These are phyloP conservation scores for Hydrochoerus hydrochaeris DNA, from an alignment of 2,113 vertebrate species.

Conservation along the genomic window DNA sequence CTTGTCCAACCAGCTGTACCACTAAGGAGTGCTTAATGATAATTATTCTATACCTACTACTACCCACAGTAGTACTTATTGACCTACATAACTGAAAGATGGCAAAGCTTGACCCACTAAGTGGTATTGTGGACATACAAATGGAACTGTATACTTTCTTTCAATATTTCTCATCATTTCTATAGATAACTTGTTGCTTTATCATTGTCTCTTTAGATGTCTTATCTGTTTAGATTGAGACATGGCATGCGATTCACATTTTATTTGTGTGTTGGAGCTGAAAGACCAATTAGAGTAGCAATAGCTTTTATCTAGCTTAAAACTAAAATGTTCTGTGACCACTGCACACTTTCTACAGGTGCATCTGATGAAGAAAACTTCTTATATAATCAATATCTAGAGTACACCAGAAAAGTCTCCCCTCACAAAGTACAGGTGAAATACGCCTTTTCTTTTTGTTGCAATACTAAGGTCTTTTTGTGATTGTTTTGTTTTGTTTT, in stretches of 20 bases:
- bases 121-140: not conserved
- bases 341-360: not conserved
- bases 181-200: not conserved
- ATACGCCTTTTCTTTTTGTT: not conserved
- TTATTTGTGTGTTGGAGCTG: not conserved
- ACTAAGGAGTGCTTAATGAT: not conserved
- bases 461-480: not conserved
- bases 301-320: not conserved
- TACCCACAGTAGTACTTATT: not conserved
- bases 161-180: not conserved
- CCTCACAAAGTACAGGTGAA: not conserved
- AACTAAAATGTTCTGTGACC: not conserved
- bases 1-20: not conserved
- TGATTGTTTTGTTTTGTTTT: not conserved
- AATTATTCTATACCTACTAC: not conserved
- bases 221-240: not conserved
- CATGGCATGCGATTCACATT: not conserved
- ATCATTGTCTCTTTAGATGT: not conserved
- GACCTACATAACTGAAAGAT: slow-evolving; percentile 17
- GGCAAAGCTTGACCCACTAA: not conserved
- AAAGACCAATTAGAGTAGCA: fast-evolving
- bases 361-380: not conserved
- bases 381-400: not conserved
- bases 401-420: not conserved
- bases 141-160: not conserved